Conservation (phyloP, 2,113 vertebrate species). For the Sapajus apella region DNA sequence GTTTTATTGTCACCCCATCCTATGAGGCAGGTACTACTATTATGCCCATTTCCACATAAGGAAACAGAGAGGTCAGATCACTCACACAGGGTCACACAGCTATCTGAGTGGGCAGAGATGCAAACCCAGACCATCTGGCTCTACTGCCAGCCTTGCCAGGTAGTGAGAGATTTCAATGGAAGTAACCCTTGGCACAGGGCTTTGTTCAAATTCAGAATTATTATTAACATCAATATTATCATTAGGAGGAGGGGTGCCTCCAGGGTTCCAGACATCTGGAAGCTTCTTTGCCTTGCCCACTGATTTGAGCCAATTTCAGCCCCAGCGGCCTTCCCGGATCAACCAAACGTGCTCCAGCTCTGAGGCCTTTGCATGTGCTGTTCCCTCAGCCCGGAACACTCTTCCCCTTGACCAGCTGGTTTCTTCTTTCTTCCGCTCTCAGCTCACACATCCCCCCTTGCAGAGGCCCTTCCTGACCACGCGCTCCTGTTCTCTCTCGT, state of each 20-base stretch:
- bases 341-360: background rate
- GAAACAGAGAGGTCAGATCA: background rate
- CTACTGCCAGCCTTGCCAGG: background rate
- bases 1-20: background rate
- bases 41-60: background rate
- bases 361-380: background rate
- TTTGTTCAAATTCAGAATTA: background rate
- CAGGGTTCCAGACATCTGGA: background rate
- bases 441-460: background rate
- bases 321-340: background rate
- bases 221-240: background rate
- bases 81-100: background rate
- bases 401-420: background rate
- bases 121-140: background rate
- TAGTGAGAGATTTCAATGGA: background rate
- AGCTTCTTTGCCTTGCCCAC: background rate
- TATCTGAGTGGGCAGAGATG: background rate
- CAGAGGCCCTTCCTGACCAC: background rate
- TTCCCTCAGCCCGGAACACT: background rate
- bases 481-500: rapidly evolving
- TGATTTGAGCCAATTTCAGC: background rate
- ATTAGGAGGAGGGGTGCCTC: background rate
- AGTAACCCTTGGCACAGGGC: background rate
- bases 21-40: background rate
- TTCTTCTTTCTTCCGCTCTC: background rate